phyloP scores from a whole-genome alignment of 2,797 vertebrate genomes.

The Cephalopachus bancanus region DNA sequence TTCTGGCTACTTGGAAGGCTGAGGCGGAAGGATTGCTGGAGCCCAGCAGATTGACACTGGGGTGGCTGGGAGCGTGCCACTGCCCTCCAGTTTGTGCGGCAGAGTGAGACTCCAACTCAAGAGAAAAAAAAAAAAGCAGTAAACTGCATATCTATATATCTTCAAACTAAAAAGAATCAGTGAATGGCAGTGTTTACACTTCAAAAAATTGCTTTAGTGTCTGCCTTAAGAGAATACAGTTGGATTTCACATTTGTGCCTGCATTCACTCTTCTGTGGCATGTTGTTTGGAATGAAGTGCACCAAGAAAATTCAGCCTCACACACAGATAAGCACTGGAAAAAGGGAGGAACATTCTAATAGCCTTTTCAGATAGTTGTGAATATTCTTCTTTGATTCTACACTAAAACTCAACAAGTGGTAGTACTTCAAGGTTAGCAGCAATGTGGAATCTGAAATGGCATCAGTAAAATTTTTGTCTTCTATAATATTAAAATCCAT shows the following conservation, averaged over 20 bases:
- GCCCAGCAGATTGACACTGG: too few relatives aligned
- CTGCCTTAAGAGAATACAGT: neutral
- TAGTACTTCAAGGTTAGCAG: neutral
- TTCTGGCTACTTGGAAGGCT: too few relatives aligned
- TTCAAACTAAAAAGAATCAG: neutral
- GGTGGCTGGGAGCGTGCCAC: too few relatives aligned
- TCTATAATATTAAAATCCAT: neutral
- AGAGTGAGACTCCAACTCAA: too few relatives aligned
- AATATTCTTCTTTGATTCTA: neutral
- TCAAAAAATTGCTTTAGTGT: neutral
- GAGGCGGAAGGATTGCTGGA: too few relatives aligned
- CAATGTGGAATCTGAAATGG: neutral
- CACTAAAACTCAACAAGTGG: neutral
- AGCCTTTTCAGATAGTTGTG: neutral
- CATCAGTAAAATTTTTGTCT: neutral
- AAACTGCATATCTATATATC: neutral
- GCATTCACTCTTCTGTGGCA: neutral
- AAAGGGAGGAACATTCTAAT: neutral
- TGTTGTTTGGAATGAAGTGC: neutral
- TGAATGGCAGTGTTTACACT: neutral
- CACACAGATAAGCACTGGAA: neutral
- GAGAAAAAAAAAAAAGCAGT: too few relatives aligned
- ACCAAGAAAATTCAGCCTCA: neutral
- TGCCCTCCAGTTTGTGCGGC: too few relatives aligned
- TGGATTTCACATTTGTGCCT: neutral